Evolutionary conservation across 2,797 vertebrate genomes (phyloP).

Genomic region (Notoglanidium macrostoma): DNA sequence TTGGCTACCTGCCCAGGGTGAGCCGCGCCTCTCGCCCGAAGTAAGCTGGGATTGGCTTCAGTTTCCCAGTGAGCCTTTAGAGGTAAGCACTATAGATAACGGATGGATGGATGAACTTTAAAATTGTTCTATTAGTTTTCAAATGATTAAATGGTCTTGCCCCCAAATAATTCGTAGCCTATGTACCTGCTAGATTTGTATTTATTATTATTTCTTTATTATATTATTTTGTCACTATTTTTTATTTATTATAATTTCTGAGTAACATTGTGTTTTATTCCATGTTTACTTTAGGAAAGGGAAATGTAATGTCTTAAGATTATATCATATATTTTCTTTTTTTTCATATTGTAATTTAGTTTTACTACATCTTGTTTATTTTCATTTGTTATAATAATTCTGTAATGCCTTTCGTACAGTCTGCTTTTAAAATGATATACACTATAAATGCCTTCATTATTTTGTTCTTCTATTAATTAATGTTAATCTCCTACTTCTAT

Average conservation of each 20-base stretch:
- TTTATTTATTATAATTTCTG: no score
- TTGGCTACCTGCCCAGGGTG: no score
- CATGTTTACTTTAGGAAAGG: no score
- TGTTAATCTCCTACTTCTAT: background rate
- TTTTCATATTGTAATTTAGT: background rate
- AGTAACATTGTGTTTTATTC: background rate
- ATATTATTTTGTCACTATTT: no score
- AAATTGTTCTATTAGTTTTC: background rate
- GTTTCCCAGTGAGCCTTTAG: no score
- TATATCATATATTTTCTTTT: background rate
- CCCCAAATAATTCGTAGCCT: background rate
- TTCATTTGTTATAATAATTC: background rate
- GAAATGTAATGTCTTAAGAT: background rate
- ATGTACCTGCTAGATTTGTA: background rate
- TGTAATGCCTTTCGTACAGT: background rate
- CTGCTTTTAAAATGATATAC: background rate
- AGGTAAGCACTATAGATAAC: no score
- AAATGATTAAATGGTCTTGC: background rate
- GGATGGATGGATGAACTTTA: background rate
- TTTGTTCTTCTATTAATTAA: background rate
- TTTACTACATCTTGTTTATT: background rate
- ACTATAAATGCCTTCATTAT: background rate
- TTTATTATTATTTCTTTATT: background rate
- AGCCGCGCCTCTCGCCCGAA: no score
- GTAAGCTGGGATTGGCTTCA: no score